Conservation (phyloP, 2,113 vertebrate genomes). For the Hylia prasina region DNA sequence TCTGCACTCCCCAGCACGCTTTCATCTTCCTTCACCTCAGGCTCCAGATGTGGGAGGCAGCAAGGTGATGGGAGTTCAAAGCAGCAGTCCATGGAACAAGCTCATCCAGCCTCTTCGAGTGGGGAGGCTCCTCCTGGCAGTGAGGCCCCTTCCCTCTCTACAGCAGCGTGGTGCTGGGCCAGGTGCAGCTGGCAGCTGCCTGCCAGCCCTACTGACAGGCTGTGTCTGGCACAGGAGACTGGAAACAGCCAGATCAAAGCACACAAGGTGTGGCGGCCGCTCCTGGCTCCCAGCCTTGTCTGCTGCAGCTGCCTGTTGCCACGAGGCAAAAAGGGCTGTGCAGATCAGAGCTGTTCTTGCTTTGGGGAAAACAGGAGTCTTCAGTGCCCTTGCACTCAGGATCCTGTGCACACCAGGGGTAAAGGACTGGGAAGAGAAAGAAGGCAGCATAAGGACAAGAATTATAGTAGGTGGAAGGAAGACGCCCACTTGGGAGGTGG, state of each 20-base stretch:
- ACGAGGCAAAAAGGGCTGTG: neutral
- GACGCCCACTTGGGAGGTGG: neutral
- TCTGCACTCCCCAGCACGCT: neutral
- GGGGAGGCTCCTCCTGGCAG: neutral
- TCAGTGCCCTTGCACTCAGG: neutral
- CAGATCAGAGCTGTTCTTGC: neutral
- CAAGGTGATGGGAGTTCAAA: slow-evolving; percentile 12
- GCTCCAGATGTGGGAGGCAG: slow-evolving; percentile 53
- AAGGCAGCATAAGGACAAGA: fast-evolving
- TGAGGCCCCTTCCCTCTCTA: neutral
- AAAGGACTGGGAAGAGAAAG: neutral
- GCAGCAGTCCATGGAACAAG: neutral
- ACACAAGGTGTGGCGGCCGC: neutral
- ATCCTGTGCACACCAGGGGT: fast-evolving
- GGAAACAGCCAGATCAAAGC: neutral
- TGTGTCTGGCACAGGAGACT: neutral
- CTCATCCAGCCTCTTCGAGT: neutral
- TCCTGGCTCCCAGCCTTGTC: neutral
- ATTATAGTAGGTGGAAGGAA: neutral
- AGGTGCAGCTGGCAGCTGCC: slow-evolving; percentile 11
- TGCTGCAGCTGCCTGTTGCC: slow-evolving; percentile 1
- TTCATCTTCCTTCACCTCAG: slow-evolving; percentile 54
- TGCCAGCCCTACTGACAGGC: neutral
- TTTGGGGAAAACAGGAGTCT: neutral
- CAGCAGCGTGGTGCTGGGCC: neutral